Conservation (phyloP, 2,797 vertebrate species). For the Xerus rutilus region DNA sequence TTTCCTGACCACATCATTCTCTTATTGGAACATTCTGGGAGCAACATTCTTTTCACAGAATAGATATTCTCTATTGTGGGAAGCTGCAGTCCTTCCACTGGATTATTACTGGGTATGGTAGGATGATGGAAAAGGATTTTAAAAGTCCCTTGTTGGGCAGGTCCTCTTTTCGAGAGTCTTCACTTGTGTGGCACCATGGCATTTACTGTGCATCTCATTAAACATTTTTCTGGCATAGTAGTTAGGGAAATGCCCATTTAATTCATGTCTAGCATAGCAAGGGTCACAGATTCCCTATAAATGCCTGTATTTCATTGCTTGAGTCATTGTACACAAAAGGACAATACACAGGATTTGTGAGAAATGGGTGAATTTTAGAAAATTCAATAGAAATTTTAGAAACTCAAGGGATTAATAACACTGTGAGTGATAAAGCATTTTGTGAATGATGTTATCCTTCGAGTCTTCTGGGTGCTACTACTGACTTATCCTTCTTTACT, state of each 20-base stretch:
- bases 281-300: not conserved
- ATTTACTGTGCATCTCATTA: not conserved
- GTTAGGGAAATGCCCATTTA: not conserved
- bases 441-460: not conserved
- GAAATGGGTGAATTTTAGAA: not conserved
- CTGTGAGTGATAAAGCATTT: not conserved
- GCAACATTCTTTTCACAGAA: not conserved
- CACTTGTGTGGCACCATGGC: not conserved
- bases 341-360: not conserved
- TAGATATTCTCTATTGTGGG: not conserved
- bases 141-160: not conserved
- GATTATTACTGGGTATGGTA: not conserved
- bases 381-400: constrained; percentile 2
- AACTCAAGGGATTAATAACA: not conserved
- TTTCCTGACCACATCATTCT: not conserved
- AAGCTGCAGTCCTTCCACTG: not conserved
- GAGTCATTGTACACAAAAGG: not conserved
- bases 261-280: not conserved
- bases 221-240: not conserved
- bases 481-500: not conserved
- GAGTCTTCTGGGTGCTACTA: not conserved
- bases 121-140: not conserved
- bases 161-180: not conserved
- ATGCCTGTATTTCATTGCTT: not conserved
- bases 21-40: not conserved